A percentile compares a stretch with the other conserved stretches of the same genome.
Evolutionary conservation across 2,113 vertebrate genomes (phyloP).

Genomic region (Pomatostomus ruficeps): DNA sequence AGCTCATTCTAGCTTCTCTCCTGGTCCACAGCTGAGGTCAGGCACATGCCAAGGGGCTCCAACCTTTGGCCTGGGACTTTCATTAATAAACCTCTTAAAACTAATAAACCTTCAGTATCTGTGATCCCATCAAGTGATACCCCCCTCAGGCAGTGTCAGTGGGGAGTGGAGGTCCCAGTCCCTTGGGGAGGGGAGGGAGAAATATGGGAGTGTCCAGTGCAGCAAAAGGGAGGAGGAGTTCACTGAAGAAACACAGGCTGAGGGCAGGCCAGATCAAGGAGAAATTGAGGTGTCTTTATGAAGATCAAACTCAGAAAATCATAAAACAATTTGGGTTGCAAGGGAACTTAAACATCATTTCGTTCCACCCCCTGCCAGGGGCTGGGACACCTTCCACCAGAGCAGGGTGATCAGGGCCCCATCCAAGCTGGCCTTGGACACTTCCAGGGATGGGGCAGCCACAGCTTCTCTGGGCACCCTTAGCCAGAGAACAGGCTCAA

Average conservation of each 20-base stretch:
- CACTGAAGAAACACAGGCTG: not conserved
- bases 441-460: not conserved
- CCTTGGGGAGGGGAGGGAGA: not conserved
- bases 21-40: not conserved
- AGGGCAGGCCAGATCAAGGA: not conserved
- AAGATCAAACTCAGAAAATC: not conserved
- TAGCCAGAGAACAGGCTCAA: not conserved
- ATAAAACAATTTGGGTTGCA: not conserved
- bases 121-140: not conserved
- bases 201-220: fast-evolving
- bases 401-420: not conserved
- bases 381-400: not conserved
- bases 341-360: not conserved
- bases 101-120: not conserved
- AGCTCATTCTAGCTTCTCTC: not conserved
- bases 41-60: not conserved
- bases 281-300: fast-evolving
- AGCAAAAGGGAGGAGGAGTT: not conserved
- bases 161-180: not conserved
- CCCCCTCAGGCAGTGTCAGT: not conserved
- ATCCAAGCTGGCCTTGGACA: not conserved
- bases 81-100: not conserved
- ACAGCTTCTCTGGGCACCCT: not conserved
- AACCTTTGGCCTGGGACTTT: not conserved
- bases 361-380: not conserved